Evolutionary conservation across 2,113 vertebrate genomes (phyloP), one percentile per base, ranked within the genome.

Genomic region (Tricholaema leucomelas): DNA sequence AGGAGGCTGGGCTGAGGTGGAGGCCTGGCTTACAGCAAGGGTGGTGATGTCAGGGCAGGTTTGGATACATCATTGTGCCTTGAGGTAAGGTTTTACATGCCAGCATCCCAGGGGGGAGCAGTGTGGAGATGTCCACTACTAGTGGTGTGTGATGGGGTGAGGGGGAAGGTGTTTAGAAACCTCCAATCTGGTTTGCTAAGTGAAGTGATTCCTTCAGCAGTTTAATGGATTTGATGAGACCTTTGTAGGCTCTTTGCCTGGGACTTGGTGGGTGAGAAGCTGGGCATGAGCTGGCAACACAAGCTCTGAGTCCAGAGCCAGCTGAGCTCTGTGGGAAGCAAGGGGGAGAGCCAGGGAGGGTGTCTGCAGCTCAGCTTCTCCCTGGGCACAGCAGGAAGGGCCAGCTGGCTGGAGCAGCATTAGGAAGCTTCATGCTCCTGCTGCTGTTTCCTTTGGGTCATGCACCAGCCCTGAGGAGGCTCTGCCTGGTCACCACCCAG

Each of bases 181-280:
- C 31, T 72, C 10, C 13, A 3, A 27, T 65, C 24, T 44, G 50
- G 3, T 42, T 52, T 66, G 28, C 38, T 19, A 14, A 7, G 33
- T 3, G 38, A 18, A 67, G 83, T 0, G 0, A n/a, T 71, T 46
- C 12, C 52, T 42, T 58, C 1, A 1, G 10, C 1, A 0, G 12
- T 40, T 72, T 54, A 27, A 25, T 33, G 23, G 48, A 31, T 50
- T 46, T 30, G 58, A 23, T 69, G 24, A 6, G 2, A 67, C 10
- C 12, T 6, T 67, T 61, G 71, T 11, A 38, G 15, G 25, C 10
- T 33, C 20, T 75, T 44, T 67, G 28, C 40, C 33, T 78, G 55
- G 25, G 36, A 20, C 17, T 31, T 72, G 20, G 52, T 33, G 59
- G 40, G 36, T 27, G 12, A 46, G 46, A 21, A 31, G 19, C 61